Conservation (phyloP, 2,113 vertebrate genomes). For the Odontophorus gujanensis region DNA sequence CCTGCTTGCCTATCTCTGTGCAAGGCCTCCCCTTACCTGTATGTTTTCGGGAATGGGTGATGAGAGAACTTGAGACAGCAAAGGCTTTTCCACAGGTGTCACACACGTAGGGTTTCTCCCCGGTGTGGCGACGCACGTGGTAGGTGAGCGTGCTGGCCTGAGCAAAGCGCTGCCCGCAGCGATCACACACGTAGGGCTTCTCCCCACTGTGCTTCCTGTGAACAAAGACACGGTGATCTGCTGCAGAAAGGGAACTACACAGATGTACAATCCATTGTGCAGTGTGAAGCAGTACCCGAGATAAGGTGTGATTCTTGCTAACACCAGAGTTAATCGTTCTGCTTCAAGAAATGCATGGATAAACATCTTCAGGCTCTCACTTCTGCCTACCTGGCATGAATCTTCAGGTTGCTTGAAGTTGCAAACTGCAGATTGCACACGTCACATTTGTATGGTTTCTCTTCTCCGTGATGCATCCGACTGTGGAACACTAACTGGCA, state of each 20-base stretch:
- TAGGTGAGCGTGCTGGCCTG: constrained; percentile 98
- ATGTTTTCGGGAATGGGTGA: constrained; percentile 94
- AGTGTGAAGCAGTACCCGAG: rapidly evolving
- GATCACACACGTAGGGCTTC: constrained; percentile 95
- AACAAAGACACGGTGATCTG: neutral
- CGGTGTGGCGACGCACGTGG: constrained; percentile 95
- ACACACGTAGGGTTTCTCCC: constrained; percentile 97
- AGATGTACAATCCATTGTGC: neutral
- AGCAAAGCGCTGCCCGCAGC: constrained; percentile 94
- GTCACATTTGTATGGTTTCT: constrained; percentile 90
- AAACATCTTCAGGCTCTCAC: neutral
- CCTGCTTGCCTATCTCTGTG: rapidly evolving
- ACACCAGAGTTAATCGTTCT: neutral
- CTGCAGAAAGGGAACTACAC: neutral
- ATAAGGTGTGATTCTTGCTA: neutral
- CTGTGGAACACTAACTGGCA: constrained; percentile 92
- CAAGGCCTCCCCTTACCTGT: constrained; percentile 80
- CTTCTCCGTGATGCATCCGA: constrained; percentile 92
- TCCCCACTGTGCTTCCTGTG: constrained; percentile 95
- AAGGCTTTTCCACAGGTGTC: constrained; percentile 97
- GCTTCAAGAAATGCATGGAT: neutral
- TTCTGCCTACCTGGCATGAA: constrained; percentile 84
- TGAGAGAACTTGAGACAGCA: constrained; percentile 97
- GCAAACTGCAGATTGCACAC: constrained; percentile 89
- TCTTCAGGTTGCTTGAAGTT: constrained; percentile 92